Evolutionary conservation across 2,888 invertebrate species (phyloP).

Genomic region (Synanthedon formicaeformis): DNA sequence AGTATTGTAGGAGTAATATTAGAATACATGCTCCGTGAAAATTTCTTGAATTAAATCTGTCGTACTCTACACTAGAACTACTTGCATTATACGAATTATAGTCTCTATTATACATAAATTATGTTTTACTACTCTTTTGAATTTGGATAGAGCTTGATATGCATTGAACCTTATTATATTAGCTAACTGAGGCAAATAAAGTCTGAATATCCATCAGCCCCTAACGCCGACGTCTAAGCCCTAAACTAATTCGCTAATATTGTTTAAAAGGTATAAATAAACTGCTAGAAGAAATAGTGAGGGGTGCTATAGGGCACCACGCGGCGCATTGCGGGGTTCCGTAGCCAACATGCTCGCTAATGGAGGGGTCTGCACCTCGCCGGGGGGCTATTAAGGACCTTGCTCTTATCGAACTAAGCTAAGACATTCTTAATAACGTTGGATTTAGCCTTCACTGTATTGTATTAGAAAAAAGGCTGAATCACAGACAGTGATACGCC

Average conservation of each 20-base stretch:
- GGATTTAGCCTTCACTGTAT: slow-evolving; percentile 3
- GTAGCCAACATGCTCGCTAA: slow-evolving; percentile 44
- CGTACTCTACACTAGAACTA: too few relatives aligned
- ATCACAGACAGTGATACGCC: background rate
- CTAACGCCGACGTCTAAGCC: slow-evolving; percentile 5
- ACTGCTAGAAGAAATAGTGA: slow-evolving; percentile 19
- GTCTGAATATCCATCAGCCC: slow-evolving; percentile 1
- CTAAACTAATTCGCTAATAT: background rate
- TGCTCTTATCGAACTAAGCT: slow-evolving; percentile 45
- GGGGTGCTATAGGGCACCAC: slow-evolving; percentile 25
- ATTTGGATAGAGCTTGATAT: slow-evolving; percentile 4
- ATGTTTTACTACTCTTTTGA: too few relatives aligned
- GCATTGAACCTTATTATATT: background rate
- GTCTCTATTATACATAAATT: too few relatives aligned
- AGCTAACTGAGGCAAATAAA: background rate
- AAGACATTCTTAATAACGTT: slow-evolving; percentile 19
- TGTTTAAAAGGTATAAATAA: slow-evolving; percentile 14
- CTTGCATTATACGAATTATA: too few relatives aligned
- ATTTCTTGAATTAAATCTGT: too few relatives aligned
- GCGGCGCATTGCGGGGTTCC: slow-evolving; percentile 51
- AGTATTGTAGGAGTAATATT: too few relatives aligned
- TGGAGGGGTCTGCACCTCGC: slow-evolving; percentile 40
- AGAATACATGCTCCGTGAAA: too few relatives aligned
- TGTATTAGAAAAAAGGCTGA: slow-evolving; percentile 1
- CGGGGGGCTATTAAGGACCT: slow-evolving; percentile 45